phyloP scores from a whole-genome alignment of 2,797 vertebrate genomes.

The Valencia hispanica region DNA sequence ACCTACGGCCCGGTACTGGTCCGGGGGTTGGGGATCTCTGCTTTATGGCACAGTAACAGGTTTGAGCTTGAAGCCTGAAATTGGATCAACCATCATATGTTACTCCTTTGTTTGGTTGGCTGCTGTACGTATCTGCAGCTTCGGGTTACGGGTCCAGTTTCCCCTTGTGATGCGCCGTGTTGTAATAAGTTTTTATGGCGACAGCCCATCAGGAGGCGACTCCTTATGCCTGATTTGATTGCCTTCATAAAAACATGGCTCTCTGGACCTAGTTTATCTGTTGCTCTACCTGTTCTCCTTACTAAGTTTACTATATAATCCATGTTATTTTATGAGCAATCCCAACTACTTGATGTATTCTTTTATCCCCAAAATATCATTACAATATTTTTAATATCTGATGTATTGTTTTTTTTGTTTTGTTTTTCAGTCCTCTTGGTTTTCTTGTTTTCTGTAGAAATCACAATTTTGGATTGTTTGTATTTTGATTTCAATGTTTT shows the following conservation, averaged over 20 bases:
- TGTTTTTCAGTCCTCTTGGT: neutral
- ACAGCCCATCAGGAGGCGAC: neutral
- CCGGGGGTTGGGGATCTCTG: no score
- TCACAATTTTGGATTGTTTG: no score
- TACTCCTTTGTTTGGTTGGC: constrained; percentile 39
- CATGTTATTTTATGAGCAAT: no score
- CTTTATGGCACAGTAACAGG: constrained; percentile 2
- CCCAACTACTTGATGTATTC: neutral
- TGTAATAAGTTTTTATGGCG: neutral
- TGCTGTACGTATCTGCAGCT: constrained; percentile 8
- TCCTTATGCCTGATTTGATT: neutral
- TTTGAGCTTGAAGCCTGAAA: constrained; percentile 39
- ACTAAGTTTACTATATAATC: neutral
- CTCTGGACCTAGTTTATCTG: neutral
- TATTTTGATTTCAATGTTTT: neutral
- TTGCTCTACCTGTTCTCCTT: neutral
- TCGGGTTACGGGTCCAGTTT: constrained; percentile 27
- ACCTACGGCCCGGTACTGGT: no score
- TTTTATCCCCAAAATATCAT: neutral
- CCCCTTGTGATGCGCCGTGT: neutral
- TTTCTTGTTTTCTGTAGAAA: neutral
- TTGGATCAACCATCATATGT: constrained; percentile 38
- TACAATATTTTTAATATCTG: neutral
- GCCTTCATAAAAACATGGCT: neutral
- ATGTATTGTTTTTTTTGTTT: neutral